Base-by-base conservation (phyloP, 2,113 vertebrate species). In the Misgurnus anguillicaudatus region DNA sequence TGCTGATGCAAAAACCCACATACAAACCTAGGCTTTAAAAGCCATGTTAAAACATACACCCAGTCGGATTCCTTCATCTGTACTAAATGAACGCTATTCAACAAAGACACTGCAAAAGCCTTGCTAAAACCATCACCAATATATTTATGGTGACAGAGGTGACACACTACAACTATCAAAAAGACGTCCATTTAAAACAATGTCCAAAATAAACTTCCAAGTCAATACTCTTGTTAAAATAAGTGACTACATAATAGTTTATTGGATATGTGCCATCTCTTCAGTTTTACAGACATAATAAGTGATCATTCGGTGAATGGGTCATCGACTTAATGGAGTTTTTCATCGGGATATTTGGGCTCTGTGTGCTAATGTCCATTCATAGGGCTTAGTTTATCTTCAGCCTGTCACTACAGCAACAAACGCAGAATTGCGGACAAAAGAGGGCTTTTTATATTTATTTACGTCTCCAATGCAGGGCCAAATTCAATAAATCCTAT, bases 171-270 rank as follows among this genome's bases (percentile, higher is more conserved):
- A n/a, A 14, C 9, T 11, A 51, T 51, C 73, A 64, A 64, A 75
- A 17, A 14, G 60, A 64, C 60, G 36, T 62, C 42, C 11, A 31
- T 36, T 75, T 63, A 64, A 75, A 64, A 24, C 17, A 51, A 42
- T 21, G 24, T 19, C 21, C 60, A n/a, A 64, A 47, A 75, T 75
- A 75, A 38, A 62, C 16, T 6, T 38, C 5, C 5, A 63, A 36
- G 45, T 75, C 60, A 13, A 51, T 64, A 19, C 5, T 63, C 45
- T 45, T 63, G 60, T 75, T 38, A 75, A 45, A 62, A 64, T 64
- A 64, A 64, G 10, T 48, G 60, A 38, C 60, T 75, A n/a, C 24
- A 62, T 75, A 75, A 64, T 75, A 38, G 24, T 63, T 64, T 9
- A 63, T 51, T 75, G 73, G 60, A n/a, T 36, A 47, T n/a, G 58